Base-by-base conservation (phyloP, 2,888 invertebrate genomes). In the Callyntrura guangdongensis region DNA sequence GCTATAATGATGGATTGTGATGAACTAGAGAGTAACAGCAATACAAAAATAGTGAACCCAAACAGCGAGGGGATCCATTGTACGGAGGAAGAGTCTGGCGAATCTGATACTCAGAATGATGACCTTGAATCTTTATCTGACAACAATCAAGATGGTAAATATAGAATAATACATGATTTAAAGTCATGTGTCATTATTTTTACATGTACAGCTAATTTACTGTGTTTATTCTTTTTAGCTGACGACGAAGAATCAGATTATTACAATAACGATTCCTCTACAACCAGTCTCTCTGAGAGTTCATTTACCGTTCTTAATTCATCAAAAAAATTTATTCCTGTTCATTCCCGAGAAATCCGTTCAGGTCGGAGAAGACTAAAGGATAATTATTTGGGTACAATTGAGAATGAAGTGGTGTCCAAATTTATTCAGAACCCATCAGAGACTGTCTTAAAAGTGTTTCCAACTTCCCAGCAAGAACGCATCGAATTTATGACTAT, bases 161-260 rank as follows among this genome's bases (percentile, higher is more conserved):
- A 17, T 11, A 49, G 1, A 61, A n/a, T n/a, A n/a, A n/a, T n/a
- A 17, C 12, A 8, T n/a, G 20, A 1, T 8, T 61, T 36, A 36
- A 36, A 36, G n/a, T 36, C 36, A 36, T 36, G 36, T 6, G 36
- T 6, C 36, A 4, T 36, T 6, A 36, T 36, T 36, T 36, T 4
- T n/a, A 61, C 2, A 53, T 49, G n/a, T 22, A 74, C 14, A 53
- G 9, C 47, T 22, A 20, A 22, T 49, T 22, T 49, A 67, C 14
- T 3, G 11, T 25, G 45, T 36, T 36, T 36, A 36, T 36, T 36
- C 6, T 36, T 22, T 79, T 79, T 69, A 87, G 87, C 89, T 8
- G 89, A 89, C 25, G 89, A 89, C 25, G 89, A 89, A 67, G 89
- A 89, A 84, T 89, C 89, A 14, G 89, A 89, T 53, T 89, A 89